These are phyloP conservation scores for Melanostoma scalare DNA, from an alignment of 2,888 invertebrate species.

Conservation along the genomic window DNA sequence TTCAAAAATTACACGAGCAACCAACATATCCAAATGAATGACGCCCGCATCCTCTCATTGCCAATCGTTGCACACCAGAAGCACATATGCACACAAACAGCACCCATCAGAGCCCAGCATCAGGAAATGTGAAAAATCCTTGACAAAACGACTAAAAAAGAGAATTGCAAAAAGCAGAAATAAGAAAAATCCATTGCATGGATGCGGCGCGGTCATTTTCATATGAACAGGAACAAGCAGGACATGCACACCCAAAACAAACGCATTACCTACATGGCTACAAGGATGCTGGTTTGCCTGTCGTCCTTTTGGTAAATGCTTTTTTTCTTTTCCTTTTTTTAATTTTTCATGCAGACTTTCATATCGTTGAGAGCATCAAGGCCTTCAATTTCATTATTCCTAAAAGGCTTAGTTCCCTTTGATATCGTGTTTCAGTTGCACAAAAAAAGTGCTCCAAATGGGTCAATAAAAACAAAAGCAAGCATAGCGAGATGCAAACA, in stretches of 20 bases:
- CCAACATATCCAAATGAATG: constrained; percentile 19
- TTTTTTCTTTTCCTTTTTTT: constrained; percentile 1
- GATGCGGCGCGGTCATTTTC: constrained; percentile 61
- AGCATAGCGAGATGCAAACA: constrained; percentile 52
- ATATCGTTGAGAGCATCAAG: constrained; percentile 37
- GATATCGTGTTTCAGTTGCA: constrained; percentile 58
- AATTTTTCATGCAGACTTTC: constrained; percentile 23
- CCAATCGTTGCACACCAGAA: constrained; percentile 57
- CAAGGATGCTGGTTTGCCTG: constrained; percentile 49
- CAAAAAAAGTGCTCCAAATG: constrained; percentile 57
- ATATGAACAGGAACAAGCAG: constrained; percentile 6
- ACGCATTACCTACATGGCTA: constrained; percentile 58
- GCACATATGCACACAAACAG: constrained; percentile 53
- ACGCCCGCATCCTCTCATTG: constrained; percentile 55
- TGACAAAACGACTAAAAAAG: constrained; percentile 51
- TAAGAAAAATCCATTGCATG: constrained; percentile 50
- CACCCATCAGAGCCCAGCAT: constrained; percentile 31
- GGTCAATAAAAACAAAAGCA: constrained; percentile 54
- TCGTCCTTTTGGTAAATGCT: neutral
- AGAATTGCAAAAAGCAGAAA: constrained; percentile 42
- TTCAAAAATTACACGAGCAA: constrained; percentile 40
- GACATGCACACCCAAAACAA: constrained; percentile 70
- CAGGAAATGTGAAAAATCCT: constrained; percentile 14
- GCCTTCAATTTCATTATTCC: constrained; percentile 72
- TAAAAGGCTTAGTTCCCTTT: constrained; percentile 70